Evolutionary conservation across 2,113 vertebrate species (phyloP).

Genomic region (Chamaea fasciata): DNA sequence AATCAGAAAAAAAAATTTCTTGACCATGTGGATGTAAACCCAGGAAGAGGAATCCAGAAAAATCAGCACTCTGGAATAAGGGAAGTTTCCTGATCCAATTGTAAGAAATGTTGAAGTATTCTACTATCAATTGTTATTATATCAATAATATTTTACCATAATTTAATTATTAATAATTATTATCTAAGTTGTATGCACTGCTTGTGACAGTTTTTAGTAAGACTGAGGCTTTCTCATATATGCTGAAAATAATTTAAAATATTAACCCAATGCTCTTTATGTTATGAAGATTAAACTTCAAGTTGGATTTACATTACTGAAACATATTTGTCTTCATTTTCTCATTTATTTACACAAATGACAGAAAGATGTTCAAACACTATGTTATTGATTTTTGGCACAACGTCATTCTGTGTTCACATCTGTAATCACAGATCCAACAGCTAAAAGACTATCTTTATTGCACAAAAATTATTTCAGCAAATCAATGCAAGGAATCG

Average conservation of each 20-base stretch:
- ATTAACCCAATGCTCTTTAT: not conserved
- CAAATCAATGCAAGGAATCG: not conserved
- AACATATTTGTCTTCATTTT: not conserved
- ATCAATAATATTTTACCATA: not conserved
- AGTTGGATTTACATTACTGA: not conserved
- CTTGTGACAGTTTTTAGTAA: not conserved
- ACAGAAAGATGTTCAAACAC: not conserved
- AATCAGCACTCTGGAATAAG: not conserved
- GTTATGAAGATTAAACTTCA: not conserved
- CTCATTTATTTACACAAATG: not conserved
- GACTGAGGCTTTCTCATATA: not conserved
- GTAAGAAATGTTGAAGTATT: not conserved
- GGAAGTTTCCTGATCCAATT: not conserved
- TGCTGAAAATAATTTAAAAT: not conserved
- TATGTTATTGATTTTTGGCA: not conserved
- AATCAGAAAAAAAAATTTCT: not conserved
- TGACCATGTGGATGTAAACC: not conserved
- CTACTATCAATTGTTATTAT: not conserved
- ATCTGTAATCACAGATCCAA: not conserved
- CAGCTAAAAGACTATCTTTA: not conserved
- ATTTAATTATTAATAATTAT: not conserved
- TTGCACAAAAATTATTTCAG: not conserved
- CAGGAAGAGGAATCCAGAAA: not conserved
- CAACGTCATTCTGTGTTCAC: not conserved
- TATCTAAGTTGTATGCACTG: not conserved